Evolutionary conservation across 1,140 invertebrate genomes (phyloP).

Genomic region (Lordiphosa collinella): DNA sequence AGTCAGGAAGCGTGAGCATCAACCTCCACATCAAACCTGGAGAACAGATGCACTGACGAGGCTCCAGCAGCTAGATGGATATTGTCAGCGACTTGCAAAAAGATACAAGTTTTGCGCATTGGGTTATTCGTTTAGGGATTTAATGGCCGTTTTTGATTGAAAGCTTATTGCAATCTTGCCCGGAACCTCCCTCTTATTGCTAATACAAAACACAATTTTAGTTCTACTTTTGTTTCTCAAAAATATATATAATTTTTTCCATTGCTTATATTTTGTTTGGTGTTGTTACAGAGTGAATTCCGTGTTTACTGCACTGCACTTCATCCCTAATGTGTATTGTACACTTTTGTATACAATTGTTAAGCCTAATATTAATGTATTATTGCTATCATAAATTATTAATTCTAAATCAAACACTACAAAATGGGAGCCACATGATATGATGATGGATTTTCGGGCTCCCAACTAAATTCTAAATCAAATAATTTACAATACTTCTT

Average conservation of each 20-base stretch:
- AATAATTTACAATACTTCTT: constrained; percentile 77
- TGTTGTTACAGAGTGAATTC: background rate
- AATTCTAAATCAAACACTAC: constrained; percentile 67
- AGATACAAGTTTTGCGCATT: too few relatives aligned
- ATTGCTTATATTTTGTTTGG: constrained; percentile 29
- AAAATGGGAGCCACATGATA: background rate
- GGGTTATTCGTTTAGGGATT: too few relatives aligned
- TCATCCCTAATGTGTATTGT: constrained; percentile 18
- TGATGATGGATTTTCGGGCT: background rate
- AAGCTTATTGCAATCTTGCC: too few relatives aligned
- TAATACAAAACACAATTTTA: background rate
- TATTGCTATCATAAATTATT: constrained; percentile 74
- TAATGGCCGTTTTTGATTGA: too few relatives aligned
- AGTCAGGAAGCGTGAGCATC: too few relatives aligned
- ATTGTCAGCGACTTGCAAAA: too few relatives aligned
- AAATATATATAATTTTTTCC: constrained; percentile 49
- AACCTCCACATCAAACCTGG: too few relatives aligned
- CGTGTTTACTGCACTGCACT: too few relatives aligned
- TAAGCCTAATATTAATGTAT: constrained; percentile 62
- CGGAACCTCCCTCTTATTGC: too few relatives aligned
- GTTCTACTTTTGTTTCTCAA: constrained; percentile 32
- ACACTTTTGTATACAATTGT: constrained; percentile 48
- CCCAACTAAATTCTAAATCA: constrained; percentile 55
- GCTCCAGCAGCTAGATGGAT: too few relatives aligned
- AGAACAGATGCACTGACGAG: too few relatives aligned